These are phyloP conservation scores for Strongylocentrotus purpuratus DNA, from an alignment of 35 echinoderm and acorn worm genomes.

Conservation along the genomic window DNA sequence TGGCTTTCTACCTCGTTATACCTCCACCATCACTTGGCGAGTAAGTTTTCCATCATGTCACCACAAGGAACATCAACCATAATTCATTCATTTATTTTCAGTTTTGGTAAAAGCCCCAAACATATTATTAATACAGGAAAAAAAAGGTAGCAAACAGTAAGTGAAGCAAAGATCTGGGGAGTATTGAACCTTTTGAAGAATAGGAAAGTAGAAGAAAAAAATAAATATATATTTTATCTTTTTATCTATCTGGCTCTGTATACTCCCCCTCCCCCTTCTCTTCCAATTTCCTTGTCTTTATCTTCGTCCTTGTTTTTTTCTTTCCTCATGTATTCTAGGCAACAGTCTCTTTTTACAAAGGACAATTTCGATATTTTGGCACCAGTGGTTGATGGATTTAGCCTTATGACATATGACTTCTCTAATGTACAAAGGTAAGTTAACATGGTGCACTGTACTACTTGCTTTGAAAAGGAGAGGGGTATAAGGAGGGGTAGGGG, in stretches of 20 bases:
- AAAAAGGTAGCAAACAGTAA: too few species aligned
- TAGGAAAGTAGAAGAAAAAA: too few species aligned
- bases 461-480: background rate
- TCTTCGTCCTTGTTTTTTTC: background rate
- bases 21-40: slow-evolving; percentile 69
- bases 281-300: background rate
- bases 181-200: too few species aligned
- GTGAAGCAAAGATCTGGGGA: too few species aligned
- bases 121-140: too few species aligned
- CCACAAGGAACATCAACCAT: too few species aligned
- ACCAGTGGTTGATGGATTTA: slow-evolving; percentile 89
- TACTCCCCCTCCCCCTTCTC: background rate
- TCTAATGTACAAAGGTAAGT: slow-evolving; percentile 70
- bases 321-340: background rate
- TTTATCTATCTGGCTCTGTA: background rate
- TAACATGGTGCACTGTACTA: background rate
- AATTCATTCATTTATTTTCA: too few species aligned
- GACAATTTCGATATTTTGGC: slow-evolving; percentile 86
- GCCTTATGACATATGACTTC: slow-evolving; percentile 96
- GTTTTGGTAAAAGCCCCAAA: too few species aligned
- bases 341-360: slow-evolving; percentile 63
- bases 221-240: too few species aligned
- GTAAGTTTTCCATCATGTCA: slow-evolving; percentile 28
- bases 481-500: background rate
- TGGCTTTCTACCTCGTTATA: slow-evolving; percentile 81